Percentiles rank a stretch among this genome's conserved stretches.
These are phyloP conservation scores for Dastarcus helophoroides DNA, from an alignment of 2,888 invertebrate genomes.

Conservation along the genomic window DNA sequence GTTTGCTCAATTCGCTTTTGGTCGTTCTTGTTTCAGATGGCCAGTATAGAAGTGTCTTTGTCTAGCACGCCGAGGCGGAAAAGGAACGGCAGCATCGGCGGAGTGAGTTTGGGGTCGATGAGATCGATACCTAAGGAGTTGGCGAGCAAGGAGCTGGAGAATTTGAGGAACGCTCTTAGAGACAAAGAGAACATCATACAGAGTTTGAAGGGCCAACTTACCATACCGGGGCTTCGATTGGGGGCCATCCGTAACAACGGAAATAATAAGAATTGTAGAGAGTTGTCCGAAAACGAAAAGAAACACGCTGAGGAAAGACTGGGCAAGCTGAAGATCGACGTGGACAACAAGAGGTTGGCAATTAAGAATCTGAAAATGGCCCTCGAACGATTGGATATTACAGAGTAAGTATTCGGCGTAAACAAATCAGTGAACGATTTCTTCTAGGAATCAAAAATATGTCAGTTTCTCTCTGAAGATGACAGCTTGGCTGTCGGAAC, in stretches of 20 bases:
- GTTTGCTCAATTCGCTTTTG: no score
- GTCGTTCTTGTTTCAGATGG: constrained; percentile 51
- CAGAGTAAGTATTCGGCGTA: constrained; percentile 85
- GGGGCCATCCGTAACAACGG: constrained; percentile 29
- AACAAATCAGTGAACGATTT: no score
- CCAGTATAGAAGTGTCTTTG: constrained; percentile 71
- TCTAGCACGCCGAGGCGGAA: constrained; percentile 52
- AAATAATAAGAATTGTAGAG: constrained; percentile 23
- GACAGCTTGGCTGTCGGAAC: no score
- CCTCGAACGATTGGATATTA: constrained; percentile 72
- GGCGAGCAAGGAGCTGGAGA: constrained; percentile 53
- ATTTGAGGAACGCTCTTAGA: constrained; percentile 55
- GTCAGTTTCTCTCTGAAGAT: no score
- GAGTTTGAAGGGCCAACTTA: constrained; percentile 57
- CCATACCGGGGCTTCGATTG: constrained; percentile 46
- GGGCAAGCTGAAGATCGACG: constrained; percentile 49
- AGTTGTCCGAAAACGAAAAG: constrained; percentile 43
- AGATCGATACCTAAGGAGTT: constrained; percentile 33
- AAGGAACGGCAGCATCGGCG: constrained; percentile 29
- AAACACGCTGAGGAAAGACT: constrained; percentile 50
- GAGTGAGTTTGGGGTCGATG: constrained; percentile 27
- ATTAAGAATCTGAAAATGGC: constrained; percentile 73
- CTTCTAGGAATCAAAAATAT: no score
- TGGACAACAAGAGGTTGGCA: constrained; percentile 64
- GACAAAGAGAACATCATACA: constrained; percentile 79